Base-by-base conservation (phyloP, 2,888 invertebrate genomes). In the Lepidonotus clava region DNA sequence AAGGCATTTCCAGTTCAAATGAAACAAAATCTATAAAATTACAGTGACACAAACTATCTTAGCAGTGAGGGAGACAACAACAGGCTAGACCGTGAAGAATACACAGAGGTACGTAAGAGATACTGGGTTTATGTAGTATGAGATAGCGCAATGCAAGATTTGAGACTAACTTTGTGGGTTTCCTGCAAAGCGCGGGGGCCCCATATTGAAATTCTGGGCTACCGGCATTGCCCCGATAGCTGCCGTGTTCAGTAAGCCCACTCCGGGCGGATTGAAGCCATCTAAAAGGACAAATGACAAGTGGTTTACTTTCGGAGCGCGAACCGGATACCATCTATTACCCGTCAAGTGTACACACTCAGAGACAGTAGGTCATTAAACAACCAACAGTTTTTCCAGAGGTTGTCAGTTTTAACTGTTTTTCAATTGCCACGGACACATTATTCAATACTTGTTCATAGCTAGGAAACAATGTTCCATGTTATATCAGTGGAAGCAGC, bases 81-180 rank as follows among this genome's bases (percentile, higher is more conserved):
- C 28, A 80, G 32, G 28, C 80, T 80, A 80, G 80, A 80, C 80
- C 51, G 34, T 80, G 80, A 41, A 32, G 14, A 80, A 46, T 18
- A 46, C 8, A 8, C 46, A 8, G 46, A 46, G 46, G 46, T 46
- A 46, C 8, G 18, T 11, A 11, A 71, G 36, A 71, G 34, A n/a
- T 71, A 71, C 18, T 71, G 71, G 71, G 71, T 71, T 71, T 2
- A 71, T 71, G 71, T 71, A 71, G 71, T 71, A 56, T 56, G 38
- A 80, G 41, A 34, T 36, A 80, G 80, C 51, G 80, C 80, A 80
- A 41, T 80, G 51, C 41, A 51, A 80, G 80, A 80, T 46, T 80
- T 41, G 53, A 83, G 41, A 85, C 85, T 85, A 85, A 85, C 85
- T 67, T 85, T 85, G 85, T 71, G 67, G 76, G 71, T 46, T 85